Percentiles rank a stretch among this genome's conserved stretches.
phyloP scores from a whole-genome alignment of 2,797 vertebrate species.

The Manis javanica region DNA sequence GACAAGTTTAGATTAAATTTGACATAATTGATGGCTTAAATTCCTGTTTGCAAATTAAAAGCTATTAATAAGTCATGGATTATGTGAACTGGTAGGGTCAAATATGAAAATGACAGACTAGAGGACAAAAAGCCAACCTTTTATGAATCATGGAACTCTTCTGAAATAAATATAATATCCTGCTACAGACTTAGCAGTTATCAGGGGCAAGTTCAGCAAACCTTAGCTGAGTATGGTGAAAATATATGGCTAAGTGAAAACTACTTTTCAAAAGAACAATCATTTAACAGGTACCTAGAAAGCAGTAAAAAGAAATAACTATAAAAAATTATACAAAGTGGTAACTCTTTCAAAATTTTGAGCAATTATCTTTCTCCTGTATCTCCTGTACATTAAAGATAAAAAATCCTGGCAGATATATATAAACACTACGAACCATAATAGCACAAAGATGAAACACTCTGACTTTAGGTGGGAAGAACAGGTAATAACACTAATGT shows the following conservation, averaged over 20 bases:
- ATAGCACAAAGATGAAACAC: neutral
- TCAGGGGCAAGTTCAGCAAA: conserved; percentile 7
- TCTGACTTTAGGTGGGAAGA: neutral
- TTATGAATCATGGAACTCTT: neutral
- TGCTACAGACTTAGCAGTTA: neutral
- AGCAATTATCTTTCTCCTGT: neutral
- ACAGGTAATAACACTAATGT: neutral
- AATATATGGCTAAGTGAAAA: neutral
- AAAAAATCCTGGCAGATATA: neutral
- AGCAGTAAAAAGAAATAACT: neutral
- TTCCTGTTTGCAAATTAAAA: conserved; percentile 31
- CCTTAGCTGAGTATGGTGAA: neutral
- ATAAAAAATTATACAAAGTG: neutral
- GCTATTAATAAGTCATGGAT: neutral
- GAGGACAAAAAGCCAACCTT: neutral
- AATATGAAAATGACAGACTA: neutral
- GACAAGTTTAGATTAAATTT: neutral
- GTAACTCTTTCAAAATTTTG: neutral
- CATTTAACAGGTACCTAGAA: neutral
- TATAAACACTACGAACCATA: neutral
- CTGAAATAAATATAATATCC: conserved; percentile 22
- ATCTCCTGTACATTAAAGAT: neutral
- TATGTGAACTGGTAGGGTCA: neutral
- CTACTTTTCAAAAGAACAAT: neutral
- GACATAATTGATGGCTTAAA: neutral